Base-by-base conservation (phyloP, 2,797 vertebrate species). In the Pangasius macronema region DNA sequence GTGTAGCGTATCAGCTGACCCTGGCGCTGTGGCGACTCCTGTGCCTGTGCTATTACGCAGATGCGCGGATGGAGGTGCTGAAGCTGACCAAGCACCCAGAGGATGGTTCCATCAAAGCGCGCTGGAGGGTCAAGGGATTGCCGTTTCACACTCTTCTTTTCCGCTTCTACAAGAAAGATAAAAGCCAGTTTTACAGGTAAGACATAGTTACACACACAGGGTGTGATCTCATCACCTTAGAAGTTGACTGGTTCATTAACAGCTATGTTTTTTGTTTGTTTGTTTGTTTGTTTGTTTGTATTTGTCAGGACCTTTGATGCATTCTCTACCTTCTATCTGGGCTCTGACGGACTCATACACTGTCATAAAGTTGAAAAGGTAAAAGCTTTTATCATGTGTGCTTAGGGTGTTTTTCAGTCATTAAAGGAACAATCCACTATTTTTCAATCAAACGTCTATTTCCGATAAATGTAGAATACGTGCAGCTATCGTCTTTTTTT, bases 321-420 rank as follows among this genome's bases (percentile, higher is more conserved):
- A 39, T 96, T 97, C 92, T 99, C 98, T 59, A 99, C 97, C 0
- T 99, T 99, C 91, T 97, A 97, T 94, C 90, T 99, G 70, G 97
- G 97, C 87, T 93, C 94, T 0, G 95, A 95, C 39, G 98, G 97
- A 84, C 96, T 97, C 86, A 96, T 99, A 88, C 95, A 94, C 85
- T 95, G 97, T 90, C 98, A 98, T 91, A 97, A 93, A 92, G 93
- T 99, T 77, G 97, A 97, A 91, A 98, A 97, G 96, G 98, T 98
- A 85, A 94, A 95, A 86, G 6, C 24, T 2, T 14, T 2, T 24
- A 72, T n/a, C 0, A 8, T 70, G 16, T 51, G 46, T 84, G 20
- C 18, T 55, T 36, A 22, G 8, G 13, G 1, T 53, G 3, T 53
- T 9, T 77, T 4, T 53, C 27, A 30, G 7, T 30, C 14, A 30